Evolutionary conservation across 1,140 invertebrate genomes (phyloP).

Genomic region (Scaptomyza montana): DNA sequence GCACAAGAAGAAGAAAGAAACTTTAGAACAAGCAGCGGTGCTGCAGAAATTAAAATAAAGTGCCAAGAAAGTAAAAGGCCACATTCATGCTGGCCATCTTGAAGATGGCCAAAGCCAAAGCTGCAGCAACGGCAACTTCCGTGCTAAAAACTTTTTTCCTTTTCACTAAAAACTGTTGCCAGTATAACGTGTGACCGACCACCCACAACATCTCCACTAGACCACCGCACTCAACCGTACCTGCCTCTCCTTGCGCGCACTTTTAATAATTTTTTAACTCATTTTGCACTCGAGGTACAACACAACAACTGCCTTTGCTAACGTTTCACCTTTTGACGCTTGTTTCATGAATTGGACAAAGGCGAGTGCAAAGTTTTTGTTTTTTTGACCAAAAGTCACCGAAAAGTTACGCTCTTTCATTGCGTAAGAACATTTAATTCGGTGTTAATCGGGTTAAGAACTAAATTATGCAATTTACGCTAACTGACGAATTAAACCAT

Average conservation of each 20-base stretch:
- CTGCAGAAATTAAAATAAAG: conserved; percentile 77
- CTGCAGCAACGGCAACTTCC: conserved; percentile 26
- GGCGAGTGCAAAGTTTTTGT: conserved; percentile 65
- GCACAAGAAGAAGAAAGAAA: conserved; percentile 38
- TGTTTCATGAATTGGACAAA: conserved; percentile 47
- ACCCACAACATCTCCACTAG: neutral
- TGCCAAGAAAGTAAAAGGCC: conserved; percentile 78
- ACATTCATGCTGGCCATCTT: conserved; percentile 58
- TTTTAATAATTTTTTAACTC: conserved; percentile 79
- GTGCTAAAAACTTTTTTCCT: conserved; percentile 14
- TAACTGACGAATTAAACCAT: conserved; percentile 30
- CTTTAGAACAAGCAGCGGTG: conserved; percentile 45
- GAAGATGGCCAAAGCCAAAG: conserved; percentile 37
- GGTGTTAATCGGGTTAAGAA: conserved; percentile 60
- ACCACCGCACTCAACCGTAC: neutral
- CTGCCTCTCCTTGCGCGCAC: neutral
- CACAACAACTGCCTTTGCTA: conserved; percentile 54
- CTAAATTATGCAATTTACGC: conserved; percentile 68
- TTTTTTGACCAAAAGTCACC: conserved; percentile 58
- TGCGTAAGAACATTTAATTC: conserved; percentile 58
- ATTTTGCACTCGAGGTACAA: conserved; percentile 66
- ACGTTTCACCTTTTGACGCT: conserved; percentile 63
- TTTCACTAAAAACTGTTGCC: conserved; percentile 9
- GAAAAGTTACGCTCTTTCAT: conserved; percentile 56
- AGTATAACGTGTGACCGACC: conserved; percentile 2